Conservation (phyloP, 2,113 vertebrate species). For the Nesoenas mayeri region DNA sequence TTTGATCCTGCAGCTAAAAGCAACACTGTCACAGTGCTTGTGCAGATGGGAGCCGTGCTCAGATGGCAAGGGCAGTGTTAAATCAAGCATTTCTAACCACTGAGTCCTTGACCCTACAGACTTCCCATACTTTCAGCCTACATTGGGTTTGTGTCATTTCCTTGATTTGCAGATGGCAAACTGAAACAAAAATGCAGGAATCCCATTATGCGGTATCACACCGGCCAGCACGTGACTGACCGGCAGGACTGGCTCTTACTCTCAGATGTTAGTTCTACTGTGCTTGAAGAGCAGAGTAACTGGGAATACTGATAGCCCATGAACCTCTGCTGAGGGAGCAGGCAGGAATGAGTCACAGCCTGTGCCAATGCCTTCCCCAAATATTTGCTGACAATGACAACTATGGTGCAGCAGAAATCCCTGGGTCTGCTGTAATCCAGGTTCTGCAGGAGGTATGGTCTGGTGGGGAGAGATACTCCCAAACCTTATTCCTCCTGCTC, state of each 20-base stretch:
- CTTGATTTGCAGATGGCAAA: not conserved
- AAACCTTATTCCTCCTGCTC: not conserved
- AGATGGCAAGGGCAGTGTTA: not conserved
- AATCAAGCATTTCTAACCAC: not conserved
- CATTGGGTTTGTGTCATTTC: not conserved
- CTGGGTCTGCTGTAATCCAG: not conserved
- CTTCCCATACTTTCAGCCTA: not conserved
- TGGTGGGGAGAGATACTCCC: not conserved
- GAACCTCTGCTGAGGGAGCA: not conserved
- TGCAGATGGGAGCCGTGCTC: not conserved
- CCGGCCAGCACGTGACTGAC: not conserved
- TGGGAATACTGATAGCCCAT: not conserved
- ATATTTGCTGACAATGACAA: slow-evolving; percentile 3
- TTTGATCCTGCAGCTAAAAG: not conserved
- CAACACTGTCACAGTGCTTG: not conserved
- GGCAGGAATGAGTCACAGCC: not conserved
- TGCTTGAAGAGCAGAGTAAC: slow-evolving; percentile 29
- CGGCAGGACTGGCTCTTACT: not conserved
- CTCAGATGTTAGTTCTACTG: not conserved
- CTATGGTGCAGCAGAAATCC: not conserved
- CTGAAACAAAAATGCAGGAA: slow-evolving; percentile 30
- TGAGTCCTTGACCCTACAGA: not conserved
- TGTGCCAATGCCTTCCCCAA: not conserved
- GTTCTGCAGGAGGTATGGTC: not conserved
- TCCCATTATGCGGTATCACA: not conserved